Conservation (phyloP, 2,113 vertebrate species). For the Cephalopterus ornatus region DNA sequence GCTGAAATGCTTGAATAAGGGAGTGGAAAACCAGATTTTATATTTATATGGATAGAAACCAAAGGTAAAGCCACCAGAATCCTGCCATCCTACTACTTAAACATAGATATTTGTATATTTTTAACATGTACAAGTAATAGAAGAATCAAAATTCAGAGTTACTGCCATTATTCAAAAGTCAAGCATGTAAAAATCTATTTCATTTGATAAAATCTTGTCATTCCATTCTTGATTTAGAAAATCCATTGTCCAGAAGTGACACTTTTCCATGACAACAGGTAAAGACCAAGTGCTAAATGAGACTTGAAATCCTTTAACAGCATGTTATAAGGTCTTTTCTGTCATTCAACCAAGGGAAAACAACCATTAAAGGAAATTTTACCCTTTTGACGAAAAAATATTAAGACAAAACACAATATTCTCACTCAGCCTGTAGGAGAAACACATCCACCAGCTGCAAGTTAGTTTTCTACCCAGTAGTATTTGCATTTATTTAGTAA, state of each 20-base stretch:
- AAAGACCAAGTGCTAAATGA: not conserved
- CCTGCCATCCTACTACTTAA: not conserved
- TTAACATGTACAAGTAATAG: not conserved
- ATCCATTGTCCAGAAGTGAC: not conserved
- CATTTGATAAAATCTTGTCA: not conserved
- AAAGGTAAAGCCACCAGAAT: not conserved
- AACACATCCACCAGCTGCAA: not conserved
- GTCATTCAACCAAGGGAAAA: not conserved
- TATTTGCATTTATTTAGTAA: not conserved
- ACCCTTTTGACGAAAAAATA: not conserved
- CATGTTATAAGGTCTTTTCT: not conserved
- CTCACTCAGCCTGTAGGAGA: not conserved
- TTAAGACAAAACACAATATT: not conserved
- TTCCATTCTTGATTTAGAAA: not conserved
- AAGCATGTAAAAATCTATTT: not conserved
- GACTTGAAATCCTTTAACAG: not conserved
- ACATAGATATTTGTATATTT: not conserved
- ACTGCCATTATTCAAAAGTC: not conserved
- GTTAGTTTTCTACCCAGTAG: not conserved
- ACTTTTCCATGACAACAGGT: not conserved
- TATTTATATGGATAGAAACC: not conserved
- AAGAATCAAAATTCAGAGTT: not conserved
- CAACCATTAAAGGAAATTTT: not conserved
- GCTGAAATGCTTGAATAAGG: not conserved
- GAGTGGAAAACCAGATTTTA: not conserved